Conservation (phyloP, 2,888 invertebrate genomes). For the Micoletzkya japonica region DNA sequence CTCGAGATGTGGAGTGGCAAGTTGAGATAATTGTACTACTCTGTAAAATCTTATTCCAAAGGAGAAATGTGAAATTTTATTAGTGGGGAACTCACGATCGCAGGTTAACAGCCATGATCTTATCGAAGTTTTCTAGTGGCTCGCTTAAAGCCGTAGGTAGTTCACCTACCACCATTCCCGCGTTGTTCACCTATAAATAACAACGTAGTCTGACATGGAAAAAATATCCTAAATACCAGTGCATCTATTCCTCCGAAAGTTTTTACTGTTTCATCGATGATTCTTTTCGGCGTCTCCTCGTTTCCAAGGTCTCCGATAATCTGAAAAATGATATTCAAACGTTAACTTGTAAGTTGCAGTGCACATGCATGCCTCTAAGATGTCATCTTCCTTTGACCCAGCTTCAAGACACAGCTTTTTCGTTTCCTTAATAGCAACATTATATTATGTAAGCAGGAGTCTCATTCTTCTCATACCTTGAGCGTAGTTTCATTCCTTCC, state of each 20-base stretch:
- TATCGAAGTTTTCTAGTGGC: slow-evolving; percentile 1
- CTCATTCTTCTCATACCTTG: slow-evolving; percentile 8
- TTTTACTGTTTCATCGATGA: slow-evolving; percentile 12
- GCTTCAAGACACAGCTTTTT: slow-evolving; percentile 14
- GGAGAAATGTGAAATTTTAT: neutral
- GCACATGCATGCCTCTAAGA: slow-evolving; percentile 15
- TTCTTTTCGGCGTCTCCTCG: slow-evolving; percentile 2
- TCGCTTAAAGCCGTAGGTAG: slow-evolving; percentile 7
- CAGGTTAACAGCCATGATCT: neutral
- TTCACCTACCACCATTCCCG: too few species aligned
- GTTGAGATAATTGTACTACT: neutral
- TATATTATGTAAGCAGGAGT: too few species aligned
- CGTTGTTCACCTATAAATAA: slow-evolving; percentile 19
- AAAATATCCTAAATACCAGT: slow-evolving; percentile 1
- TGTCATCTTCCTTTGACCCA: slow-evolving; percentile 15
- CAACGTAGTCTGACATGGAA: too few species aligned
- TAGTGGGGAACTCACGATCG: slow-evolving; percentile 5
- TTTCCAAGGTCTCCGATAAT: slow-evolving; percentile 16
- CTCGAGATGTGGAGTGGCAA: slow-evolving; percentile 10
- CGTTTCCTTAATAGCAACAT: slow-evolving; percentile 8
- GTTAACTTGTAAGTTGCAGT: neutral
- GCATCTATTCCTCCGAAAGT: slow-evolving; percentile 19
- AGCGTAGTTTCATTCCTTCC: slow-evolving; percentile 35
- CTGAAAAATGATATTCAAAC: neutral
- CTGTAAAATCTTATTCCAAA: neutral